phyloP scores from a whole-genome alignment of 1,140 invertebrate genomes.

The Diorhabda sublineata region DNA sequence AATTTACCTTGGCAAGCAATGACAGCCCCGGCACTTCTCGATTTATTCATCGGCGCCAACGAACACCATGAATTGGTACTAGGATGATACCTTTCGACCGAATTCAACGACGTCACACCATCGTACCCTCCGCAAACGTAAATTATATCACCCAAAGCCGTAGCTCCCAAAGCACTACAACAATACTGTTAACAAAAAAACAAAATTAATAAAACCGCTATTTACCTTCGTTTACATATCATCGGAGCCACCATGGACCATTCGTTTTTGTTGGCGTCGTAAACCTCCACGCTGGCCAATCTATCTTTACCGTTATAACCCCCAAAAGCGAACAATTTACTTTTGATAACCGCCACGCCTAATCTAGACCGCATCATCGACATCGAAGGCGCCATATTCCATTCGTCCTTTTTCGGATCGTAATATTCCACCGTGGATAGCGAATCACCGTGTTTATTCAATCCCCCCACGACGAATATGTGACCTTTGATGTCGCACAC shows the following conservation, averaged over 20 bases:
- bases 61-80: slow-evolving; percentile 72
- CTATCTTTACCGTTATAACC: slow-evolving; percentile 80
- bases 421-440: slow-evolving; percentile 84
- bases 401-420: slow-evolving; percentile 67
- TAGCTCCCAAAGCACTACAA: slow-evolving; percentile 76
- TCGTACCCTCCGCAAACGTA: slow-evolving; percentile 90
- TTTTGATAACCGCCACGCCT: slow-evolving; percentile 77
- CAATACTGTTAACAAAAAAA: not conserved
- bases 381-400: slow-evolving; percentile 81
- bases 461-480: slow-evolving; percentile 84
- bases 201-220: not conserved
- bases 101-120: slow-evolving; percentile 80
- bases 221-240: slow-evolving; percentile 76
- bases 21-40: slow-evolving; percentile 84
- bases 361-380: slow-evolving; percentile 78
- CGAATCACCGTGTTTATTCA: slow-evolving; percentile 82
- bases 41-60: slow-evolving; percentile 79
- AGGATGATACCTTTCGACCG: slow-evolving; percentile 79
- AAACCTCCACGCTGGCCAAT: slow-evolving; percentile 83
- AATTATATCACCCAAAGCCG: slow-evolving; percentile 71
- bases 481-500: slow-evolving; percentile 72
- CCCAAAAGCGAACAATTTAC: slow-evolving; percentile 70
- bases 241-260: slow-evolving; percentile 80
- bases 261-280: slow-evolving; percentile 66
- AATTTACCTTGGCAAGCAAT: slow-evolving; percentile 62